Conservation (phyloP, 2,113 vertebrate genomes). For the Desmodus rotundus region DNA sequence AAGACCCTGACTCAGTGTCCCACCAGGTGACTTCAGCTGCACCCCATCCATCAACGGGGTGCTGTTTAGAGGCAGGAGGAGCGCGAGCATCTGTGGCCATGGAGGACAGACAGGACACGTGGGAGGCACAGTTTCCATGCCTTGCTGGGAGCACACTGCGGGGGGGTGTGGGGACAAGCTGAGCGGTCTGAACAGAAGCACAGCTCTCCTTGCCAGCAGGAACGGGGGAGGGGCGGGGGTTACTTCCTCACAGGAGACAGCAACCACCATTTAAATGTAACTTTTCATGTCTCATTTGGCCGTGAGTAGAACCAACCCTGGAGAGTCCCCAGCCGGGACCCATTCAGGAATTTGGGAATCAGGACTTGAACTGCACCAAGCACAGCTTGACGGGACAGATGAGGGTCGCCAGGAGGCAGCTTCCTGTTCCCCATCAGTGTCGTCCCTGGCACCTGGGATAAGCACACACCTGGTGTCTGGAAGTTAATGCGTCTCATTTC, state of each 20-base stretch:
- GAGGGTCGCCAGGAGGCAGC: accelerated
- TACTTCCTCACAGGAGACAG: not conserved
- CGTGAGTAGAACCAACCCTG: accelerated
- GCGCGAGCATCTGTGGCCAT: accelerated
- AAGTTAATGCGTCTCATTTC: slow-evolving; percentile 99
- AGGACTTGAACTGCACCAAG: accelerated
- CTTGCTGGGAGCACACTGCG: accelerated
- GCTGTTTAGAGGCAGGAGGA: accelerated
- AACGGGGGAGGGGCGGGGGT: too few species aligned
- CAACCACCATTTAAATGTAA: not conserved
- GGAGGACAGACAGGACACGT: accelerated
- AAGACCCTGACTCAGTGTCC: not conserved
- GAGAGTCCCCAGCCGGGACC: accelerated
- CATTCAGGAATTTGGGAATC: accelerated
- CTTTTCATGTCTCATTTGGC: not conserved
- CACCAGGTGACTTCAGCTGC: accelerated
- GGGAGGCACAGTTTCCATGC: not conserved
- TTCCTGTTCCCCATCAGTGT: accelerated
- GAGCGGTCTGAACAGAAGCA: not conserved
- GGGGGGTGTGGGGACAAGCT: not conserved
- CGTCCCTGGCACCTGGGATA: accelerated
- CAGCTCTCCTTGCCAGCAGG: not conserved
- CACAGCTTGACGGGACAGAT: accelerated
- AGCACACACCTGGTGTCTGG: slow-evolving; percentile 92
- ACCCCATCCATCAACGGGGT: not conserved